phyloP scores from a whole-genome alignment of 2,113 vertebrate genomes.

The Sinocyclocheilus rhinocerous region DNA sequence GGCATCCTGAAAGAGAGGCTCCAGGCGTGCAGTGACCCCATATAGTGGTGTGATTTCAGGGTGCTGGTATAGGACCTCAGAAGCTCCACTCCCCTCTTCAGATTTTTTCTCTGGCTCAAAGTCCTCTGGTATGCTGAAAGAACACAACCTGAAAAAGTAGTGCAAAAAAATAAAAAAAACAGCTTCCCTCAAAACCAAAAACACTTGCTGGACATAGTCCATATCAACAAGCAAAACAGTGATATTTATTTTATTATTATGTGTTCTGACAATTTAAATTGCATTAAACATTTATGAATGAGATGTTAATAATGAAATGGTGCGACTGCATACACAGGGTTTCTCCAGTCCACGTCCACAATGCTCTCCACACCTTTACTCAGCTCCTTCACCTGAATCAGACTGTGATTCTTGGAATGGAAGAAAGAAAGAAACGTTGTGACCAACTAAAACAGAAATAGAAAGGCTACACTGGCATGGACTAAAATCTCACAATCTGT shows the following conservation, averaged over 20 bases:
- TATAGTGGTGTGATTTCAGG: conserved; percentile 89
- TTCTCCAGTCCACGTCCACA: conserved; percentile 93
- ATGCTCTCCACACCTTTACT: conserved; percentile 95
- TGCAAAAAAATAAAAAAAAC: background rate
- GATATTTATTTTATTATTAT: background rate
- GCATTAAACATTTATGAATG: background rate
- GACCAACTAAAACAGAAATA: background rate
- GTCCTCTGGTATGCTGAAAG: conserved; percentile 79
- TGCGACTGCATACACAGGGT: conserved; percentile 79
- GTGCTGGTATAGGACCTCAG: conserved; percentile 79
- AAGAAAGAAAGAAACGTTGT: background rate
- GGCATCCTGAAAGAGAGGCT: conserved; percentile 87
- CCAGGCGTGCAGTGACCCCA: conserved; percentile 82
- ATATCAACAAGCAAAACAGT: background rate
- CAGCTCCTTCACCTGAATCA: conserved; percentile 91
- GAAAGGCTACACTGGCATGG: background rate
- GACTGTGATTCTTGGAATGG: conserved; percentile 78
- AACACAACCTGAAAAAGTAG: conserved; percentile 78
- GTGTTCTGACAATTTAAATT: background rate
- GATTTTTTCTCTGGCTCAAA: conserved; percentile 64
- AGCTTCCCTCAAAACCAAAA: no score
- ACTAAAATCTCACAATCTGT: background rate
- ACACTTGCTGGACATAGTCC: no score
- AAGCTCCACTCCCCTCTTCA: conserved; percentile 67
- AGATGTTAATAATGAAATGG: background rate